Evolutionary conservation across 1,140 invertebrate species (phyloP), one percentile per base, ranked within the genome.

Genomic region (Nixonia krombeini): DNA sequence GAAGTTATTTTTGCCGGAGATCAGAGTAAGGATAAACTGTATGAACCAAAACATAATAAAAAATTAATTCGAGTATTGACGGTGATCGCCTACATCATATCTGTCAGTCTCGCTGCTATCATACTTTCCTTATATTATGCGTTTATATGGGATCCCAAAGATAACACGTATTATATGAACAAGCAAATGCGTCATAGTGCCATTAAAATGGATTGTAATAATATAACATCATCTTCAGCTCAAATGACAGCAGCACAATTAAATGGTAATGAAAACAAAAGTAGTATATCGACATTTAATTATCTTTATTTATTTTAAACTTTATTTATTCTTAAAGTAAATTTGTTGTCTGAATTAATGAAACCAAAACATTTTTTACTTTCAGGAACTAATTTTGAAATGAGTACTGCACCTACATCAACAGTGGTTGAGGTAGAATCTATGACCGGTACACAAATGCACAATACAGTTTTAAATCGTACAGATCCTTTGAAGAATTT

Each of bases 41-140:
- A 94, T 84, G 91, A 94, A 70, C 88, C 91, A 1, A 93, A 93
- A 78, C 90, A 92, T 65, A 93, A 95, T 76, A 93, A 93, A 80
- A 96, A 96, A 85, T 86, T 92, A 70, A 87, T 98, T 25, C 89
- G 96, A n/a, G 92, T 98, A 44, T 87, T 98, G 52, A 98, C 96
- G 1, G 96, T 99, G 23, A 89, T 98, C 57, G 95, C 96, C 5
- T 99, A 99, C 85, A 91, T 98, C 42, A 91, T 98, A 75, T 95
- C 94, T 66, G 96, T 99, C 53, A 98, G 96, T 8, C 86, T 97
- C 58, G 96, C 95, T 0, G 96, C 96, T 3, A 96, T 98, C 63
- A 93, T 98, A 79, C 88, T 99, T 16, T 97, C 95, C 0, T 87
- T 97, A 7, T 99, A 98, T 86, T 99, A 99, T 85, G 92, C 96